Percentiles rank a stretch among this genome's conserved stretches.
Evolutionary conservation across 2,797 vertebrate species (phyloP).

Genomic region (Synaphobranchus kaupii): DNA sequence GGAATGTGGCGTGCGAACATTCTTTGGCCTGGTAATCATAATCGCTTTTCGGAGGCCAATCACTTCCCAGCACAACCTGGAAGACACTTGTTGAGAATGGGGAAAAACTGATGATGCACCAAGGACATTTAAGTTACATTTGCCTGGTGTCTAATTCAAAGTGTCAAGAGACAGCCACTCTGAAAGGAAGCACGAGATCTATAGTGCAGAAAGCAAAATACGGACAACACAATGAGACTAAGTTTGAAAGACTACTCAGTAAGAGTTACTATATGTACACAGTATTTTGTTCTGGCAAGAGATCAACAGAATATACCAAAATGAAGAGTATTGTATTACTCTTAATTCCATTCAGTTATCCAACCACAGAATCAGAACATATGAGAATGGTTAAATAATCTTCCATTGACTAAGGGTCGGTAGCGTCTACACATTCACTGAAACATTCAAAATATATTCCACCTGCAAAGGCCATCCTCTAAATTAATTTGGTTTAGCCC

Average conservation of each 20-base stretch:
- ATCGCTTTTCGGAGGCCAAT: not conserved
- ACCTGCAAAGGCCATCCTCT: not conserved
- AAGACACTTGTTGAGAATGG: slow-evolving; percentile 5
- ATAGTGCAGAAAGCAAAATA: not conserved
- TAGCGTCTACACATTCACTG: not conserved
- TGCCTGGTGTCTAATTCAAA: slow-evolving; percentile 8
- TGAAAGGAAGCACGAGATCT: not conserved
- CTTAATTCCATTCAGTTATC: not conserved
- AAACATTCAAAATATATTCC: not conserved
- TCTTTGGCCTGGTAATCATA: slow-evolving; percentile 22
- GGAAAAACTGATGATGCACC: not conserved
- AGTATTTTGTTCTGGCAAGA: slow-evolving; percentile 8
- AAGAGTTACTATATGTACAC: too few relatives aligned
- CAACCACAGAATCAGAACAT: too few relatives aligned
- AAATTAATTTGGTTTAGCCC: not conserved
- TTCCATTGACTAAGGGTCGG: not conserved
- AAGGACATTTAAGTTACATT: not conserved
- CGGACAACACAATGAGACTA: not conserved
- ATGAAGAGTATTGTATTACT: not conserved
- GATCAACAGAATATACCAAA: not conserved
- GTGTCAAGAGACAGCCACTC: not conserved
- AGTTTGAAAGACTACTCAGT: too few relatives aligned
- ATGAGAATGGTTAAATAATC: not conserved
- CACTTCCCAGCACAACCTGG: not conserved
- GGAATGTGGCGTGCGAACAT: slow-evolving; percentile 21